Conservation (phyloP, 2,888 invertebrate species). For the Calameuta idolon region DNA sequence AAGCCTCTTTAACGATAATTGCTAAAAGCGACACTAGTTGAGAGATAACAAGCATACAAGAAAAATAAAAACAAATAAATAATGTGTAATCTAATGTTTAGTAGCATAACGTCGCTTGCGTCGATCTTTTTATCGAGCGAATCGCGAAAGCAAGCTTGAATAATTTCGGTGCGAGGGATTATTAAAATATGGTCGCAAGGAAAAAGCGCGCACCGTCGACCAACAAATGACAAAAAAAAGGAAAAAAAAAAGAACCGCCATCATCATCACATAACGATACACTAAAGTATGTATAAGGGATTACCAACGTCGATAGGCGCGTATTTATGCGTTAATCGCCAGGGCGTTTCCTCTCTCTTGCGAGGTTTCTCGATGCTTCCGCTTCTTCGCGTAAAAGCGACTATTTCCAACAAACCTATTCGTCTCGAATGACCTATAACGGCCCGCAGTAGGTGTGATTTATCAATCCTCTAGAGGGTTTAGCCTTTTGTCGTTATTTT, state of each 20-base stretch:
- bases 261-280: neutral
- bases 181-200: neutral
- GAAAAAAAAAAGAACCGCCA: slow-evolving; percentile 13
- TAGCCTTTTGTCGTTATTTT: neutral
- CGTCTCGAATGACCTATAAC: neutral
- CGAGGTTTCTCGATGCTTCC: neutral
- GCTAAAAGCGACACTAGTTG: slow-evolving; percentile 23
- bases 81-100: slow-evolving; percentile 44
- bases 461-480: neutral
- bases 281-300: neutral
- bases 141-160: slow-evolving; percentile 21
- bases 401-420: neutral
- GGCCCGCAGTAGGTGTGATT: neutral
- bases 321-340: neutral
- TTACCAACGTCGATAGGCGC: neutral
- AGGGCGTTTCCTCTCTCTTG: neutral
- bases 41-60: slow-evolving; percentile 12
- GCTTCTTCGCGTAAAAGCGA: neutral
- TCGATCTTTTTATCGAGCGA: slow-evolving; percentile 48
- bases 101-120: slow-evolving; percentile 53
- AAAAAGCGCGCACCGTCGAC: neutral
- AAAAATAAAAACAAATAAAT: slow-evolving; percentile 1
- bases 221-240: neutral
- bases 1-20: slow-evolving; percentile 38
- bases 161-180: neutral